Evolutionary conservation across 2,797 vertebrate species (phyloP).

Genomic region (Chrysocyon brachyurus): DNA sequence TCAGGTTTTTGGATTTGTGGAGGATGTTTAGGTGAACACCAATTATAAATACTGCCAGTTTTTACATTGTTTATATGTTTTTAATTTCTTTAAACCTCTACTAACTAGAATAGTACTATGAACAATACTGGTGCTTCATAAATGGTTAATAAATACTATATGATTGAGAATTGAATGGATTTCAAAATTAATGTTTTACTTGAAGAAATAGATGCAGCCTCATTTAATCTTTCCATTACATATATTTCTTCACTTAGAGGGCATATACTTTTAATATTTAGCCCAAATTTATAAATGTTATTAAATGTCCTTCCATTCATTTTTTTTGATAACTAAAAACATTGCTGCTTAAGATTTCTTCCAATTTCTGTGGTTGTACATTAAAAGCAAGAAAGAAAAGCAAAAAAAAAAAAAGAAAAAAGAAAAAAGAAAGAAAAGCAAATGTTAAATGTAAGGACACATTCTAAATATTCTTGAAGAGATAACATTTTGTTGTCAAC

Average conservation of each 20-base stretch:
- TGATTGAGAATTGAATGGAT: not conserved
- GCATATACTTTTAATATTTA: constrained; percentile 13
- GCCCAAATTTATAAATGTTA: constrained; percentile 57
- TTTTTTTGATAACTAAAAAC: constrained; percentile 27
- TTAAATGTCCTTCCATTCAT: constrained; percentile 21
- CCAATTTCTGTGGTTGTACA: constrained; percentile 54
- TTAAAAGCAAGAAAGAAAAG: constrained; percentile 57
- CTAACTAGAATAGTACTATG: not conserved
- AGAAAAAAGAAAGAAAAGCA: constrained; percentile 39
- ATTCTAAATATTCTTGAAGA: constrained; percentile 43
- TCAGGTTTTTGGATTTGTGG: not conserved
- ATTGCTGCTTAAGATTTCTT: constrained; percentile 57
- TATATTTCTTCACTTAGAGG: constrained; percentile 28
- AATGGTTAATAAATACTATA: constrained; percentile 21
- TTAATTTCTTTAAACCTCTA: not conserved
- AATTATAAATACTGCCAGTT: not conserved
- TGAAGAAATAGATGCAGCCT: not conserved
- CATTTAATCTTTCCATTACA: constrained; percentile 55
- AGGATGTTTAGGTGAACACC: not conserved
- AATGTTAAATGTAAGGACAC: not conserved
- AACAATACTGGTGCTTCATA: constrained; percentile 6
- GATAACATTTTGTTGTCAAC: constrained; percentile 57
- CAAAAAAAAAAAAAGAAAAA: not conserved
- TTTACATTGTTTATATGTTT: not conserved
- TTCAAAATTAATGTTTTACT: constrained; percentile 48